Base-by-base conservation (phyloP, 2,797 vertebrate species). In the Myotis findleyi region DNA sequence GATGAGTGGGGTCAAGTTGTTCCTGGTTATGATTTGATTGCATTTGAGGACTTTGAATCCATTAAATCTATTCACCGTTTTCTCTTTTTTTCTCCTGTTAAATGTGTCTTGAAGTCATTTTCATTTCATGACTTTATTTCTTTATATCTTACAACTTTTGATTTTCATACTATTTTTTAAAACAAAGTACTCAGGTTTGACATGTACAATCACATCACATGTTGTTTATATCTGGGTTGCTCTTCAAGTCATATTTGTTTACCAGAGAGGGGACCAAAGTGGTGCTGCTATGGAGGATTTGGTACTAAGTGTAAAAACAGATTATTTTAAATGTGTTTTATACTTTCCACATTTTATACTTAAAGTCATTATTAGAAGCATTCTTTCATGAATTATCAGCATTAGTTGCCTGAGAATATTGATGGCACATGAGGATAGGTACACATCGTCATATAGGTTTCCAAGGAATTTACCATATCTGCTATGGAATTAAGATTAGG, bases 241-340 rank as follows among this genome's bases (percentile, higher is more conserved):
- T 87, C 30, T 88, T 80, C 44, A 94, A 91, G 25, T 64, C 64
- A 80, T 10, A n/a, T 59, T 85, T 80, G 16, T 87, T 86, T 75
- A 51, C 13, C 4, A 64, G 69, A 90, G 10, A 27, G 44, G 68
- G 17, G 69, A 12, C 13, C 71, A 77, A 41, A 36, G 44, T 76
- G 25, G 55, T 69, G 41, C 44, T 51, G 23, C 30, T 79, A 0
- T 95, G 41, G 51, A 66, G 36, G 30, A 55, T 71, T 86, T 88
- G 23, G 9, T 62, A 38, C 57, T 73, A 66, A 75, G 41, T 90
- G 6, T 92, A 71, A 71, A 95, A 87, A 25, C 41, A 93, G 51
- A 77, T 90, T 49, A 51, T 87, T 96, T 97, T 73, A 77, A 89
- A 83, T 77, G 72, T 84, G 21, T 38, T 82, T 64, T 66, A 93